Conservation (phyloP, 1,140 invertebrate genomes). For the Andrena cerasifolii region DNA sequence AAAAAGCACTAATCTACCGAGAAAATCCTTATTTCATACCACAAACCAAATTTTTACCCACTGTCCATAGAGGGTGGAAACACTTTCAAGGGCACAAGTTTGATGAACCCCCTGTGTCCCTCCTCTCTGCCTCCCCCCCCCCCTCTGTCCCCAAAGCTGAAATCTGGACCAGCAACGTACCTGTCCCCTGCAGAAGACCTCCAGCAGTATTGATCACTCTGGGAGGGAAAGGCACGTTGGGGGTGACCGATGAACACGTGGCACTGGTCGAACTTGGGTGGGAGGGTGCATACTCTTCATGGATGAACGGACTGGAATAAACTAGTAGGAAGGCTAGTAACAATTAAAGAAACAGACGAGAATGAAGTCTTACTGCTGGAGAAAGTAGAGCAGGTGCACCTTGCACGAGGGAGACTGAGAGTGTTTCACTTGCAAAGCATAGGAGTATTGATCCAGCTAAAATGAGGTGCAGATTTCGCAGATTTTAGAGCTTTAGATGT, state of each 20-base stretch:
- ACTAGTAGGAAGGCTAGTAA: neutral
- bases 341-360: neutral
- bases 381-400: neutral
- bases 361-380: neutral
- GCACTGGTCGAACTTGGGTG: conserved; percentile 18
- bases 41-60: too few species aligned
- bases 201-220: conserved; percentile 72
- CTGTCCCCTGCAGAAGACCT: conserved; percentile 69
- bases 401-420: too few species aligned
- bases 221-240: conserved; percentile 48
- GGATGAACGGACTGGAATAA: neutral
- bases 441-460: conserved; percentile 13
- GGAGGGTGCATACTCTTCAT: conserved; percentile 7
- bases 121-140: neutral
- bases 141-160: conserved; percentile 7
- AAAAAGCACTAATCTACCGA: too few species aligned
- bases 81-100: conserved; percentile 11
- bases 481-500: neutral
- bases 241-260: conserved; percentile 56
- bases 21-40: too few species aligned
- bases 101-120: neutral
- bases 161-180: conserved; percentile 60
- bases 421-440: neutral
- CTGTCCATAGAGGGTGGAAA: neutral
- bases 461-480: neutral